These are phyloP conservation scores for Atlantisia rogersi DNA, from an alignment of 2,113 vertebrate genomes.

Conservation along the genomic window DNA sequence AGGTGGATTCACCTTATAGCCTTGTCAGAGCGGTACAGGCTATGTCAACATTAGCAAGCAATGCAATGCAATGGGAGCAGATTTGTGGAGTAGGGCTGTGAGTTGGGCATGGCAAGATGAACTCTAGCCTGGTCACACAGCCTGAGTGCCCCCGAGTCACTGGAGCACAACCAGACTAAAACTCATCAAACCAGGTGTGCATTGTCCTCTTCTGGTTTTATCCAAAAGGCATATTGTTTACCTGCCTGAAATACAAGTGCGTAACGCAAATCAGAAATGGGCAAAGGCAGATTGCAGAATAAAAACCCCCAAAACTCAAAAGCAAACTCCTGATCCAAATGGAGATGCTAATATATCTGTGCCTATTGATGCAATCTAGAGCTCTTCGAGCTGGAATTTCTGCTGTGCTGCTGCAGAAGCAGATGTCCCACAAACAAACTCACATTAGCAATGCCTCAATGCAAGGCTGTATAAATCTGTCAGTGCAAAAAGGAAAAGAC, in stretches of 20 bases:
- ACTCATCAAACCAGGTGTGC: background rate
- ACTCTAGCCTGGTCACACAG: background rate
- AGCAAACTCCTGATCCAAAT: background rate
- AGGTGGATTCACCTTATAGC: background rate
- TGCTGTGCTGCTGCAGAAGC: background rate
- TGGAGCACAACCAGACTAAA: background rate
- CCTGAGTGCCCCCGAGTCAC: accelerated
- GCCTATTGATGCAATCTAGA: background rate
- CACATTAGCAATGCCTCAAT: background rate
- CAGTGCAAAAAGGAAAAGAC: background rate
- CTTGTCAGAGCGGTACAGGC: background rate
- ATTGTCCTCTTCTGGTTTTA: background rate
- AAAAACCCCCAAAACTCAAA: background rate
- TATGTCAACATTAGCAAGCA: background rate
- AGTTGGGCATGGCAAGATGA: background rate
- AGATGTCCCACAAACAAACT: background rate
- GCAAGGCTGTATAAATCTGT: background rate
- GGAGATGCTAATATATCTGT: background rate
- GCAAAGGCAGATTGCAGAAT: background rate
- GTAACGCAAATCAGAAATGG: background rate
- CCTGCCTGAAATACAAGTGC: background rate
- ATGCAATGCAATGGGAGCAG: background rate
- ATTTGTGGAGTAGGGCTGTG: background rate
- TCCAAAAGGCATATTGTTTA: background rate
- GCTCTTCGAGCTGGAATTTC: background rate